Evolutionary conservation across 2,888 invertebrate genomes (phyloP), one percentile per base, ranked within the genome.

Genomic region (Sinotaia quadrata): DNA sequence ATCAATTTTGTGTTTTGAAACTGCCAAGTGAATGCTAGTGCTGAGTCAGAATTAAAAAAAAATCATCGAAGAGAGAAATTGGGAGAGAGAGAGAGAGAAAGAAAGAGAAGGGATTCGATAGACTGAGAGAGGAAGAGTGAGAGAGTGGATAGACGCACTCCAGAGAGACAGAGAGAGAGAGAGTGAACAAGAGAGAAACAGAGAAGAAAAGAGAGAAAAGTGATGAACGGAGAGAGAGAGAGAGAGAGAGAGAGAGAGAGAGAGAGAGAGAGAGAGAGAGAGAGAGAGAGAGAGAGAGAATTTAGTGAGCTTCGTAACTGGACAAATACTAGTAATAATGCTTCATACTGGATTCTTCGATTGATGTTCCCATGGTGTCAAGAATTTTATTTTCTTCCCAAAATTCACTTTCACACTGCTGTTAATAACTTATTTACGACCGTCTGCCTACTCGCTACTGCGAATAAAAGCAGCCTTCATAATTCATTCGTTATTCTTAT

Each of bases 181-280:
- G 12, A 62, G 29, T 31, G 4, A 4, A 4, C 8, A 31, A 24
- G 49, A n/a, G n/a, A n/a, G n/a, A n/a, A n/a, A n/a, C n/a, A n/a
- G n/a, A n/a, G n/a, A n/a, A n/a, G n/a, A n/a, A n/a, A n/a, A n/a
- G n/a, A n/a, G n/a, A n/a, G n/a, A n/a, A n/a, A n/a, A n/a, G n/a
- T n/a, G n/a, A n/a, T n/a, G n/a, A n/a, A n/a, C n/a, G n/a, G n/a
- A n/a, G n/a, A n/a, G n/a, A n/a, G n/a, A n/a, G n/a, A n/a, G n/a
- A 52, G 60, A 52, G 4, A 41, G 52, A 52, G 18, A 59, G 60
- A 67, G 12, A 47, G 41, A 52, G 5, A 60, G 36, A 41, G 24
- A 49, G 44, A 36, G 21, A 51, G 58, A 65, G 29, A 69, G 52
- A 69, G 29, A 65, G 59, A 51, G 49, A 57, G 33, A 65, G 65